Conservation (phyloP, 35 echinoderm and acorn worm genomes). For the Ophioderma brevispina region DNA sequence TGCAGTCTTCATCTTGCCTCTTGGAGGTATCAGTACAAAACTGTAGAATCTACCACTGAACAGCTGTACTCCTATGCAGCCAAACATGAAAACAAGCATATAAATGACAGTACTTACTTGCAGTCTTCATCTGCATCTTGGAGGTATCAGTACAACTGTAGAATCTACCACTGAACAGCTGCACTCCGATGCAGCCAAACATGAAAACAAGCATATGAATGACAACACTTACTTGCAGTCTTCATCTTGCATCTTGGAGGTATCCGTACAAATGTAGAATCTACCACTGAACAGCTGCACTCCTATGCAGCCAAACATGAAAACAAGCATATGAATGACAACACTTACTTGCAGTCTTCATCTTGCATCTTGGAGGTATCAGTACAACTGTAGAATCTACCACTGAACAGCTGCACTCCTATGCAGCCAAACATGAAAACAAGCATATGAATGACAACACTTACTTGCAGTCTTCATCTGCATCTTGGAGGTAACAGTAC, state of each 20-base stretch:
- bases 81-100: no score
- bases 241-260: constrained; percentile 61
- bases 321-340: constrained; percentile 84
- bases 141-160: constrained; percentile 75
- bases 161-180: constrained; percentile 87
- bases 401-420: constrained; percentile 90
- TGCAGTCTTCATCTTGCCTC: not conserved
- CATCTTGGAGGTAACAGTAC: constrained; percentile 73
- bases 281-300: constrained; percentile 89
- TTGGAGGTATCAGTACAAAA: not conserved
- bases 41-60: not conserved
- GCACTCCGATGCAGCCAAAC: constrained; percentile 96
- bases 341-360: constrained; percentile 92
- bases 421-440: no score
- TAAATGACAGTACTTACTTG: constrained; percentile 58
- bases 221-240: constrained; percentile 80
- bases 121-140: constrained; percentile 74
- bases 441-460: constrained; percentile 59
- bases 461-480: constrained; percentile 87
- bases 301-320: constrained; percentile 98
- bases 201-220: no score
- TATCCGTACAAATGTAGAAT: constrained; percentile 79
- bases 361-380: constrained; percentile 71
- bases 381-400: constrained; percentile 75
- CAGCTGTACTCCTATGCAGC: not conserved